Evolutionary conservation across 2,113 vertebrate species (phyloP), one percentile per base, ranked within the genome.

Genomic region (Cheirogaleus medius): DNA sequence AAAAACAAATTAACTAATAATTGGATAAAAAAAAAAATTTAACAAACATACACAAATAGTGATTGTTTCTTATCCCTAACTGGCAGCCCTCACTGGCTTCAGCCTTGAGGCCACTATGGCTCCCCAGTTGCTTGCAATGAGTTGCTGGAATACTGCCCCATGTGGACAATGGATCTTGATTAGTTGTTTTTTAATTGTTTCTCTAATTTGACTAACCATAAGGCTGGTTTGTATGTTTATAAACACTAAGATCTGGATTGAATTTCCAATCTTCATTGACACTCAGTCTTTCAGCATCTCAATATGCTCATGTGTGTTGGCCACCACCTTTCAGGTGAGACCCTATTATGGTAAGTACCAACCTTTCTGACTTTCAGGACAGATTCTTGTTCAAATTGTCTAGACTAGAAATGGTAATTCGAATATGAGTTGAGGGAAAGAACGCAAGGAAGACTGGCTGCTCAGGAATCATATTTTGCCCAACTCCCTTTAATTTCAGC

Each of bases 1-100:
- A 37, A 86, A 84, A 37, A 89, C 87, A 97, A 96, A 96, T 93
- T 71, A 69, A 87, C n/a, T 71, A 82, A 84, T 14, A 49, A 82
- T 5, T 90, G 17, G 25, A 47, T 9, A 7, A 18, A 80, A 86
- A 18, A 80, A 86, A 92, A 69, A 58, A 20, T 9, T 83, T 83
- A 90, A 68, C 60, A 78, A 82, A 74, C 12, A 63, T 66, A 82
- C 47, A 74, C 73, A 76, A 66, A 37, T 18, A 56, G 73, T 73
- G 27, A 74, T 54, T 34, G 18, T 54, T 77, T 84, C 76, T 95
- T 58, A 11, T 44, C 1, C 81, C 39, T 69, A 66, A 76, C n/a
- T 8, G 14, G 25, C n/a, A 6, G 23, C 52, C 64, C 37, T 80
- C 37, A 23, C 37, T 94, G 34, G 25, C 66, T 90, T 80, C 29